Base-by-base conservation (phyloP, 2,888 invertebrate genomes). In the Acanthosepion lycidas region DNA sequence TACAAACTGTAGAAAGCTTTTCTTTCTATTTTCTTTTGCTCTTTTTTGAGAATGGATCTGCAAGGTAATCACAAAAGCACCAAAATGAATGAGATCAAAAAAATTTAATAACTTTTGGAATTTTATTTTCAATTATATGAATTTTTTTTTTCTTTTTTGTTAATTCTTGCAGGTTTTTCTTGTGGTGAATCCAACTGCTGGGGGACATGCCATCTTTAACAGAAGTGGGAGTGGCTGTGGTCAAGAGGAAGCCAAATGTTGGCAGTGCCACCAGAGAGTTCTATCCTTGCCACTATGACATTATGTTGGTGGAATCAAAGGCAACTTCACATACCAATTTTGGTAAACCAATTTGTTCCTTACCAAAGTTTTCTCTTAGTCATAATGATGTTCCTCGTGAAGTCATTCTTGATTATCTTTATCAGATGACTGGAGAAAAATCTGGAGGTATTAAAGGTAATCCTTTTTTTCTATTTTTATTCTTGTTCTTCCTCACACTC, bases 391-490 rank as follows among this genome's bases (percentile, higher is more conserved):
- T 55, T 33, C 94, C 94, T 23, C 51, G 59, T 26, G 94, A 94
- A 55, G 94, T 64, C 28, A 94, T 94, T 94, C 94, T 94, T 94
- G 59, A 55, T 33, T 94, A 94, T 55, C 55, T 94, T 48, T 94
- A 94, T 59, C 59, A 64, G 23, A 94, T 94, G 64, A 94, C 94
- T 59, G 64, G 94, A 94, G 94, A 55, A 59, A 64, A 94, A 94
- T 94, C 64, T 1, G 94, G 59, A 20, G 94, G 94, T 23, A 94
- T 94, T n/a, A 94, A 94, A 94, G 94, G 94, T 94, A 51, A 92
- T 26, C 48, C 23, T 93, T 42, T 93, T 6, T 93, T 93, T 93
- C 6, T 92, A 18, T 18, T 23, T 42, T 42, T 42, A 42, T 51
- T 51, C 9, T 51, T n/a, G 6, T 8, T 8, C 12, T n/a, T n/a